Conservation (phyloP, 2,797 vertebrate genomes). For the Gadopsis bispinosus region DNA sequence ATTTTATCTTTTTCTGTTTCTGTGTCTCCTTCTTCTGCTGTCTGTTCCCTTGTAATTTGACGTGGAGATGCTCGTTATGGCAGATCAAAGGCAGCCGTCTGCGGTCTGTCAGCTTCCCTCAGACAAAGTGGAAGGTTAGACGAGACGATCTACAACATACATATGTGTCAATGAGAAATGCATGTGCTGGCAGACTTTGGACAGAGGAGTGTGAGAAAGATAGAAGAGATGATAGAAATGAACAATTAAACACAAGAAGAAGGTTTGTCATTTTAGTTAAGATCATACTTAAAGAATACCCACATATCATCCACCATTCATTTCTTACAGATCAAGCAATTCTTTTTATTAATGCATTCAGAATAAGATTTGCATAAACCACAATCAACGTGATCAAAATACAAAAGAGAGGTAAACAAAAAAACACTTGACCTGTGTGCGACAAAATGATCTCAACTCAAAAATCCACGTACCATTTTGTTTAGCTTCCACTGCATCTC, state of each 20-base stretch:
- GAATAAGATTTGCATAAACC: neutral
- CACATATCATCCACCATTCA: too few relatives aligned
- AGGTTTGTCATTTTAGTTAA: neutral
- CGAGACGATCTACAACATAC: constrained; percentile 55
- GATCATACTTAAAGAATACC: neutral
- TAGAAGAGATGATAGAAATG: neutral
- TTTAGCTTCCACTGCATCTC: too few relatives aligned
- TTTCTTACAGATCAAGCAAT: neutral
- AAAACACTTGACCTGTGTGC: neutral
- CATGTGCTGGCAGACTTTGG: constrained; percentile 26
- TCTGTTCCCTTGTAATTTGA: constrained; percentile 82
- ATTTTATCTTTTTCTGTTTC: constrained; percentile 59
- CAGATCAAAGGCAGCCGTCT: constrained; percentile 83
- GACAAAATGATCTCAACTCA: too few relatives aligned
- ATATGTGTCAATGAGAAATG: constrained; percentile 50
- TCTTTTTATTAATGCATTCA: neutral
- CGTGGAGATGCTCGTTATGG: constrained; percentile 84
- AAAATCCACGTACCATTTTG: too few relatives aligned
- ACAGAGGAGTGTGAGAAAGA: constrained; percentile 74
- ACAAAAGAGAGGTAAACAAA: neutral
- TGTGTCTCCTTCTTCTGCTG: constrained; percentile 59
- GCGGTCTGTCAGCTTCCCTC: constrained; percentile 70
- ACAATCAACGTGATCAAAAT: neutral
- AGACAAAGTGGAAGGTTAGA: constrained; percentile 68
- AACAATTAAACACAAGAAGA: constrained; percentile 26